phyloP scores from a whole-genome alignment of 2,888 invertebrate species.

The Ametastegia equiseti region DNA sequence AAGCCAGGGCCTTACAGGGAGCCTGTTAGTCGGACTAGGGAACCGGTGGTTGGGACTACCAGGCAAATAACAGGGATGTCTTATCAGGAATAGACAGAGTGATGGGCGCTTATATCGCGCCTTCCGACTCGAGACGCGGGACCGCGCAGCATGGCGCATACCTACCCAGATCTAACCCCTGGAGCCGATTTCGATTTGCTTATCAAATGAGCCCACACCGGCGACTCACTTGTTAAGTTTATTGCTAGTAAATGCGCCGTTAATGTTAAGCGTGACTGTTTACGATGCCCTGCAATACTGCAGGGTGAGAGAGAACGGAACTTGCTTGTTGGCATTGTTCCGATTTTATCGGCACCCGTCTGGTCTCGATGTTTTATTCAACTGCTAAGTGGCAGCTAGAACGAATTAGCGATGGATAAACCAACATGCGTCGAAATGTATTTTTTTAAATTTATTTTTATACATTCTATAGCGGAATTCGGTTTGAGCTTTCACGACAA shows the following conservation, averaged over 20 bases:
- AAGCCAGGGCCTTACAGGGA: slow-evolving; percentile 35
- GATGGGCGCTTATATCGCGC: slow-evolving; percentile 36
- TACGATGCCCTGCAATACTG: slow-evolving; percentile 12
- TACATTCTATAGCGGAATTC: no score
- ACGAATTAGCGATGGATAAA: neutral
- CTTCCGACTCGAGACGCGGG: slow-evolving; percentile 25
- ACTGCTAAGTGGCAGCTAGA: neutral
- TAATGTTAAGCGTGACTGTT: slow-evolving; percentile 41
- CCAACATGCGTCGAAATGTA: neutral
- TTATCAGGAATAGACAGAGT: slow-evolving; percentile 47
- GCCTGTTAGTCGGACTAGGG: slow-evolving; percentile 11
- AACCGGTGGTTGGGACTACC: slow-evolving; percentile 18
- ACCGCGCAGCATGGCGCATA: neutral
- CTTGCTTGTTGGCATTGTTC: neutral
- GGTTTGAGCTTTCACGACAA: neutral
- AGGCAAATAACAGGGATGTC: slow-evolving; percentile 41
- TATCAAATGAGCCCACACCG: slow-evolving; percentile 44
- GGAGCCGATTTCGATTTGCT: slow-evolving; percentile 45
- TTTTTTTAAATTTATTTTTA: neutral
- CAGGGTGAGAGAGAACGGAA: neutral
- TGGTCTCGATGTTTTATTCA: slow-evolving; percentile 8
- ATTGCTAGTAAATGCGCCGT: slow-evolving; percentile 40
- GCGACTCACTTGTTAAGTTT: slow-evolving; percentile 40
- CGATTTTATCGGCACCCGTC: slow-evolving; percentile 28
- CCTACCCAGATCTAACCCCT: slow-evolving; percentile 8